A percentile compares a stretch with the other conserved stretches of the same genome.
These are phyloP conservation scores for Drosophila rufa DNA, from an alignment of 1,140 invertebrate species.

Conservation along the genomic window DNA sequence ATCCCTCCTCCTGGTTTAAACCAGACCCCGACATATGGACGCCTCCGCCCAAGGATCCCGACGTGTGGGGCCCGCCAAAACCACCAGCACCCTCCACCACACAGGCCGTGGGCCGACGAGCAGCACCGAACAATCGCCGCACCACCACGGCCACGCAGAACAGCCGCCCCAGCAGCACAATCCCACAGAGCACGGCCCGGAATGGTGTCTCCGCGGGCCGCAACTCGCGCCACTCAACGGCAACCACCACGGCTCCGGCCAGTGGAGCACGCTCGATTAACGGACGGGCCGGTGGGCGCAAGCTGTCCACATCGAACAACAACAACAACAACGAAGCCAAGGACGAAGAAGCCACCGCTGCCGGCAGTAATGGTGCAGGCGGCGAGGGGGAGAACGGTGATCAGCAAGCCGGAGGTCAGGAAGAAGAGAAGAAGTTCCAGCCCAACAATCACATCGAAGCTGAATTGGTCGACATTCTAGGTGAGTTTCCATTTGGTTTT, in stretches of 20 bases:
- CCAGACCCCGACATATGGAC: constrained; percentile 89
- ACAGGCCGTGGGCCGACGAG: constrained; percentile 61
- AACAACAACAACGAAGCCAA: constrained; percentile 52
- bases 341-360: constrained; percentile 56
- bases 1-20: constrained; percentile 83
- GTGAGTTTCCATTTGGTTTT: constrained; percentile 79
- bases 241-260: constrained; percentile 38
- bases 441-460: constrained; percentile 93
- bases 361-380: constrained; percentile 45
- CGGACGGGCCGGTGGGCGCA: constrained; percentile 59
- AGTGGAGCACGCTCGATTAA: constrained; percentile 51
- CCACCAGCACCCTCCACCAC: constrained; percentile 75
- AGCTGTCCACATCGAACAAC: constrained; percentile 67
- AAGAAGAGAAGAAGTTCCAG: constrained; percentile 94
- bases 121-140: constrained; percentile 86
- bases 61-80: constrained; percentile 95
- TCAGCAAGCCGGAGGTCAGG: constrained; percentile 84
- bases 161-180: constrained; percentile 67
- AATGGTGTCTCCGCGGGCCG: constrained; percentile 42
- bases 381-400: constrained; percentile 86
- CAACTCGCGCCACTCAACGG: constrained; percentile 18
- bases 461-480: constrained; percentile 97
- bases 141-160: constrained; percentile 82
- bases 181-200: constrained; percentile 65
- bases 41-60: constrained; percentile 92